These are phyloP conservation scores for Phaenicophaeus curvirostris DNA, from an alignment of 2,797 vertebrate species.

Conservation along the genomic window DNA sequence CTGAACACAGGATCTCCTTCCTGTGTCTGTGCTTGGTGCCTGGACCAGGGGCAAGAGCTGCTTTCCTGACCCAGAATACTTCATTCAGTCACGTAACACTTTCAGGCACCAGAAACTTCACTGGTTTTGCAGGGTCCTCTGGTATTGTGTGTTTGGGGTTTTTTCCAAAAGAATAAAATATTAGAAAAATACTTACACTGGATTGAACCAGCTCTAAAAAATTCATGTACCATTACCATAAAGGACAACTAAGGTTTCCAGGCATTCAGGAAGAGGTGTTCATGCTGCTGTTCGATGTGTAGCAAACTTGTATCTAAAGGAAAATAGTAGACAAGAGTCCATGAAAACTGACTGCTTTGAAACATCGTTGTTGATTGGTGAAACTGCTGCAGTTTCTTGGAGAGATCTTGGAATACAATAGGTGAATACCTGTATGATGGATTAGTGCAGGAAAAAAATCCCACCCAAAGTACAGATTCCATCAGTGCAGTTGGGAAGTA, in stretches of 20 bases:
- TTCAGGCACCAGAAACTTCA: neutral
- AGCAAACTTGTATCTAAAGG: neutral
- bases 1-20: neutral
- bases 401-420: neutral
- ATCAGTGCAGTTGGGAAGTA: neutral
- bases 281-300: neutral
- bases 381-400: neutral
- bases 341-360: neutral
- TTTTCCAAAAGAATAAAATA: neutral
- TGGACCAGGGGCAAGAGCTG: neutral
- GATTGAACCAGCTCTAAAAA: neutral
- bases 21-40: neutral
- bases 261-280: neutral
- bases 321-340: neutral
- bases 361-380: accelerated
- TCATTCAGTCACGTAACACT: neutral
- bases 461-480: neutral
- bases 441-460: neutral
- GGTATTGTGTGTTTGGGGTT: neutral
- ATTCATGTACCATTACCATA: neutral
- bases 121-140: neutral
- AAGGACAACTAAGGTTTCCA: neutral
- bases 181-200: neutral
- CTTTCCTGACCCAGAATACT: neutral
- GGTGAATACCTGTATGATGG: neutral